phyloP scores from a whole-genome alignment of 1,140 invertebrate species.

The Drosophila simulans region DNA sequence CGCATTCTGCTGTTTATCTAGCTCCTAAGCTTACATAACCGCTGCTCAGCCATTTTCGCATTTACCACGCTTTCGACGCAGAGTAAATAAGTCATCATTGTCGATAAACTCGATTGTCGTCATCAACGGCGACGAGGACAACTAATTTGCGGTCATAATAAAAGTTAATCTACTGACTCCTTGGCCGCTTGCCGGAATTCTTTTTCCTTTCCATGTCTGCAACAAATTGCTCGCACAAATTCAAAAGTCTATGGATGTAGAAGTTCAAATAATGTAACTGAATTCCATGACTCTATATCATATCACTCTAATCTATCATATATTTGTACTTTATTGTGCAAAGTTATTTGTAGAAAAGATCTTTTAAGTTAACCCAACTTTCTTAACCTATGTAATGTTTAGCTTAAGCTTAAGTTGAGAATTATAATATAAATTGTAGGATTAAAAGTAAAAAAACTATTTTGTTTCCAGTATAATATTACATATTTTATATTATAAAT shows the following conservation, averaged over 20 bases:
- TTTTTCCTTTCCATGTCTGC: slow-evolving; percentile 31
- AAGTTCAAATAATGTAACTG: background rate
- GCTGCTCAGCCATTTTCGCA: slow-evolving; percentile 34
- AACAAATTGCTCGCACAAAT: slow-evolving; percentile 61
- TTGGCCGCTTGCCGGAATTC: slow-evolving; percentile 41
- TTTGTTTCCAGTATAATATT: no score
- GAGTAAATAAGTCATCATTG: slow-evolving; percentile 82
- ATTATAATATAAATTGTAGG: background rate
- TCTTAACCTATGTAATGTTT: background rate
- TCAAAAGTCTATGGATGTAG: slow-evolving; percentile 17
- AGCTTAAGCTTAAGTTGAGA: background rate
- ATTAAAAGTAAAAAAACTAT: no score
- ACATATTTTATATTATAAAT: no score
- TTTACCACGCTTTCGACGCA: slow-evolving; percentile 32
- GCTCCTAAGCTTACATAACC: slow-evolving; percentile 60
- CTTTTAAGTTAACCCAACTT: no score
- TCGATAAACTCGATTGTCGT: slow-evolving; percentile 74
- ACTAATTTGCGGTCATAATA: slow-evolving; percentile 85
- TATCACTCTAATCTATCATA: no score
- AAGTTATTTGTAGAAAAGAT: no score
- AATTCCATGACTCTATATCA: background rate
- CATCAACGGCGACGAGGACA: slow-evolving; percentile 80
- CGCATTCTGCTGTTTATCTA: slow-evolving; percentile 2
- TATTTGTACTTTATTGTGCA: no score
- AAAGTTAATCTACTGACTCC: slow-evolving; percentile 84